These are phyloP conservation scores for Parotia lawesii DNA, from an alignment of 2,113 vertebrate genomes.

Conservation along the genomic window DNA sequence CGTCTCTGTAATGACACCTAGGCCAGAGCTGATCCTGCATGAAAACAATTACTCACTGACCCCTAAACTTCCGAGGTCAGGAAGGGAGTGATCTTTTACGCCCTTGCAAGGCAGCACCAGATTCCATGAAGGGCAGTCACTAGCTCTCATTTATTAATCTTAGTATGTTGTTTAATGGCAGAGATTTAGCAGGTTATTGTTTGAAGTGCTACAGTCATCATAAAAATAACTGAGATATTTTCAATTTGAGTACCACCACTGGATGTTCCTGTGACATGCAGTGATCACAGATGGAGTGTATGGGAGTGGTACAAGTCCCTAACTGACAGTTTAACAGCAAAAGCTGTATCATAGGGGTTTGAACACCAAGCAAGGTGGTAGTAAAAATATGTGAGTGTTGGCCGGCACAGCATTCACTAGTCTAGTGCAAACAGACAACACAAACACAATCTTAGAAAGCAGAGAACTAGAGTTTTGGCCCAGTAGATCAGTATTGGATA, in stretches of 20 bases:
- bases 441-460: background rate
- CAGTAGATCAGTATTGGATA: background rate
- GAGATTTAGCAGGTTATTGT: background rate
- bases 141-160: background rate
- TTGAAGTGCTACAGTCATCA: background rate
- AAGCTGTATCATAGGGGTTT: background rate
- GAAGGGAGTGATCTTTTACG: background rate
- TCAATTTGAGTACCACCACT: background rate
- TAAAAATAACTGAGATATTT: background rate
- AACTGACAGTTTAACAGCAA: background rate
- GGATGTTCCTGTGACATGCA: background rate
- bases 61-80: background rate
- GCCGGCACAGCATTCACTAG: background rate
- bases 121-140: background rate
- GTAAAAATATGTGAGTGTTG: background rate
- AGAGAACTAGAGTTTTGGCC: background rate
- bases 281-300: background rate
- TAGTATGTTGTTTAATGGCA: background rate
- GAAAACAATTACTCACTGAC: background rate
- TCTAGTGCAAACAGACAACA: background rate
- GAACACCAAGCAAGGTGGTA: background rate
- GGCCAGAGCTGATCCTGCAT: background rate
- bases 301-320: no score
- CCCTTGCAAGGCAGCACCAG: background rate
- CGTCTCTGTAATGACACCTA: background rate